These are phyloP conservation scores for Grammomys dolichurus DNA, from an alignment of 2,113 vertebrate genomes.

Conservation along the genomic window DNA sequence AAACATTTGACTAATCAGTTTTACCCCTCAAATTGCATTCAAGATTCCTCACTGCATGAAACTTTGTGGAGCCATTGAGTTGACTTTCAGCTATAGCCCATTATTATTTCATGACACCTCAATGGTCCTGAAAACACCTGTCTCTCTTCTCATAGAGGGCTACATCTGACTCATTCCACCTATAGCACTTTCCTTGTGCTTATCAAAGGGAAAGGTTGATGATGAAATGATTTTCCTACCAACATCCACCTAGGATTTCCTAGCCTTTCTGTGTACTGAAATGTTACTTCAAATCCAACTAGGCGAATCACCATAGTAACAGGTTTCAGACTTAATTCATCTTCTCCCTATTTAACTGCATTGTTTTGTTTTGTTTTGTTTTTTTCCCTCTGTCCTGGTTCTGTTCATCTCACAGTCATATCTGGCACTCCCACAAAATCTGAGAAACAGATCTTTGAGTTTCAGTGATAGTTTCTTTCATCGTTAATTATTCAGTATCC, in stretches of 20 bases:
- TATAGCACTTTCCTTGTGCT: too few species aligned
- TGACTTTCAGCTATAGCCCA: neutral
- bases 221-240: too few species aligned
- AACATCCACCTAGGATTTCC: too few species aligned
- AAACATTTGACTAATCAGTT: neutral
- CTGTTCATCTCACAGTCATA: neutral
- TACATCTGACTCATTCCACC: neutral
- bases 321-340: neutral
- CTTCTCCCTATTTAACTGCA: neutral
- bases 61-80: neutral
- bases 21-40: too few species aligned
- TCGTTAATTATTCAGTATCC: accelerated
- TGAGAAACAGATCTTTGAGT: neutral
- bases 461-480: neutral
- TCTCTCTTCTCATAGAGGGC: neutral
- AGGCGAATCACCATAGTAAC: neutral
- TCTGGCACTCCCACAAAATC: neutral
- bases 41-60: neutral
- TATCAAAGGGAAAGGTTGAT: too few species aligned
- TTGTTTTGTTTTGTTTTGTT: neutral
- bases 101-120: neutral
- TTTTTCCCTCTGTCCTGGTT: neutral
- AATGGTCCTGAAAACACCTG: neutral
- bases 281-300: neutral
- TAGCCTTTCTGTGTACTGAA: too few species aligned